Percentiles rank a stretch among this genome's conserved stretches.
Conservation (phyloP, 2,113 vertebrate species). For the Notiomystis cincta region DNA sequence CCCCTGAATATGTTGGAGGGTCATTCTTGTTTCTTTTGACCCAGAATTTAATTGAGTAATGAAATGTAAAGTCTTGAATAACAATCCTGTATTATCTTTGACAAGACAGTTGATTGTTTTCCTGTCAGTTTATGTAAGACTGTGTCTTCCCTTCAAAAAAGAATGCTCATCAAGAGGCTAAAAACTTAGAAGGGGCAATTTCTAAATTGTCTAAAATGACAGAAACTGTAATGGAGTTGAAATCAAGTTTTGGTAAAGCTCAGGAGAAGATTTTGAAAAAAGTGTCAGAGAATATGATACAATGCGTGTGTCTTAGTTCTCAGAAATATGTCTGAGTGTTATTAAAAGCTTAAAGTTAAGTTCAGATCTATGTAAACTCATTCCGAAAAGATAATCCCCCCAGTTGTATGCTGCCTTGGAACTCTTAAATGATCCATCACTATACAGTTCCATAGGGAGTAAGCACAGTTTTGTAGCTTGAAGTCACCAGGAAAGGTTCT, state of each 20-base stretch:
- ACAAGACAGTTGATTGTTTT: not conserved
- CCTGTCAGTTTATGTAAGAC: not conserved
- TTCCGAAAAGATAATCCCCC: not conserved
- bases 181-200: not conserved
- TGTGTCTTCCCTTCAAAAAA: not conserved
- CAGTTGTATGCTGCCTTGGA: not conserved
- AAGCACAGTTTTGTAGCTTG: not conserved
- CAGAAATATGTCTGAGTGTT: not conserved
- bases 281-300: not conserved
- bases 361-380: not conserved
- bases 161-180: not conserved
- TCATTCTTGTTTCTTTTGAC: not conserved
- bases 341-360: not conserved
- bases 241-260: not conserved
- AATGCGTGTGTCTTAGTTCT: not conserved
- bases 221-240: not conserved
- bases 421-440: not conserved
- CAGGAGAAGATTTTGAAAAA: not conserved
- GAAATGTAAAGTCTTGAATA: not conserved
- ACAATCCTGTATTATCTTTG: not conserved
- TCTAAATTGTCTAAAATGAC: not conserved
- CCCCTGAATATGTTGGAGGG: not conserved
- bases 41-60: not conserved
- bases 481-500: not conserved
- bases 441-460: not conserved